Evolutionary conservation across 2,797 vertebrate genomes (phyloP), one percentile per base, ranked within the genome.

Genomic region (Eremophila alpestris): DNA sequence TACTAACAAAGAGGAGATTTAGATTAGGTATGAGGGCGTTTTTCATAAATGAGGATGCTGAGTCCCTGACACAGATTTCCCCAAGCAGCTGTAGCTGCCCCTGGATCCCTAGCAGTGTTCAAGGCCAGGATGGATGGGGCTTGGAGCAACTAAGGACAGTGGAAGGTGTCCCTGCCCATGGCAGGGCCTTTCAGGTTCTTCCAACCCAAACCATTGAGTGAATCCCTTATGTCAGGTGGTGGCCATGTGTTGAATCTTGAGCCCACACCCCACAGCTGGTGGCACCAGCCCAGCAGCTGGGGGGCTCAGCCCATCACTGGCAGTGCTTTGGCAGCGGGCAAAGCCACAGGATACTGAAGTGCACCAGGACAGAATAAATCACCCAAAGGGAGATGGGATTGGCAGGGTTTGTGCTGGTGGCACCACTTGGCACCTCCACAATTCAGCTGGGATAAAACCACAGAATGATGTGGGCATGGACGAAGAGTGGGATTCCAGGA

Each of bases 81-180:
- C 29, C n/a, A 20, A 51, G n/a, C 2, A 67, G 10, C 46, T 51
- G 38, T 24, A 45, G 38, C 23, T 59, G 34, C 10, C 21, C 40
- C 46, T 59, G 43, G 21, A 16, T 29, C 10, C 13, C 54, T 48
- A n/a, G 11, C 1, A 45, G 12, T 16, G 17, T 27, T 0, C n/a
- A 13, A 40, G 20, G 6, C 5, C 43, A 45, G 12, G 36, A 0
- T 83, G 56, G 58, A 58, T 0, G 0, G 23, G 43, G 14, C 38
- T 51, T 13, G 38, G 64, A 70, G 38, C 23, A 45, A 2, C 4
- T 2, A 19, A 29, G 43, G 16, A 6, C 0, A 26, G 17, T 45
- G 43, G 29, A 30, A 89, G n/a, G 17, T 38, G 36, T 16, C 32
- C 41, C 77, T 48, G 55, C 5, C 16, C 36, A 13, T 7, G 11